Base-by-base conservation (phyloP, 2,797 vertebrate genomes). In the Masticophis lateralis region DNA sequence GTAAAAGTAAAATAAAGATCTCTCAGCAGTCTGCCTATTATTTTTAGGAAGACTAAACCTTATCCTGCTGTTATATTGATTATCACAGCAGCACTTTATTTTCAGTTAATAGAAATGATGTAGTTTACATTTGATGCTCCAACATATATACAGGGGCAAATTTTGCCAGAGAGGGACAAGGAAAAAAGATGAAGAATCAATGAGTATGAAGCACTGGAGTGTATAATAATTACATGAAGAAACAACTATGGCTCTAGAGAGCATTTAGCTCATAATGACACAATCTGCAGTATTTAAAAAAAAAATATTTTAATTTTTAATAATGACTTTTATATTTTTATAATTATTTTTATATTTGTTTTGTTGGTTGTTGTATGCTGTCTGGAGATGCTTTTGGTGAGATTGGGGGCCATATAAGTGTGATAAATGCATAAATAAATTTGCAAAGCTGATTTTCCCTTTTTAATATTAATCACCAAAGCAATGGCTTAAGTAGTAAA, bases 391-490 rank as follows among this genome's bases (percentile, higher is more conserved):
- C n/a, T 69, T 69, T 69, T 69, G 66, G 14, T 69, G n/a, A 69
- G 66, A 69, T 37, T 8, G 14, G n/a, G 16, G n/a, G 6, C 14
- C 66, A 69, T 32, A 7, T 69, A 69, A 69, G n/a, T 32, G 63
- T 69, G n/a, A 69, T 69, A 32, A 32, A 69, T 69, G 14, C n/a
- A 32, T 69, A 69, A 69, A 69, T 69, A 32, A 69, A 69, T 51
- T 60, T 93, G 89, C 20, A 56, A 13, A 51, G 9, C 1, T 55
- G 91, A 28, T 88, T 88, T 59, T 59, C 57, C 25, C 2, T 93
- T 92, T 51, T 11, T 55, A 59, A 93, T 55, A 28, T 92, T 88
- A 88, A 88, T 91, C 87, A 28, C 79, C 91, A 32, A 93, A 88
- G 95, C 87, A 92, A 86, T 57, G 9, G 27, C 6, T 0, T 25